Conservation (phyloP, 2,888 invertebrate genomes). For the Cynaeus angustus region DNA sequence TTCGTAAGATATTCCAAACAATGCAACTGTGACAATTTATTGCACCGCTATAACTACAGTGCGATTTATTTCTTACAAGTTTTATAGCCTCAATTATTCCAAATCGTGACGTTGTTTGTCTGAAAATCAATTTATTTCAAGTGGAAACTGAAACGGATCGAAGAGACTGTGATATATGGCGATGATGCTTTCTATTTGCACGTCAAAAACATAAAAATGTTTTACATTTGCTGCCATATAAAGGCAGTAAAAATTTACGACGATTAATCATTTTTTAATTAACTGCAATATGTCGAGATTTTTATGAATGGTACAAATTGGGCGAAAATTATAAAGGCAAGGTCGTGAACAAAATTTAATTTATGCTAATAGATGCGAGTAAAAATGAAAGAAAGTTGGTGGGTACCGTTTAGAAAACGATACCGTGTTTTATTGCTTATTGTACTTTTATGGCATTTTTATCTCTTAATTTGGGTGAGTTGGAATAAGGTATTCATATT, state of each 20-base stretch:
- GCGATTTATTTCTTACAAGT: slow-evolving; percentile 13
- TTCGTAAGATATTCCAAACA: slow-evolving; percentile 11
- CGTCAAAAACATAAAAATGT: slow-evolving; percentile 15
- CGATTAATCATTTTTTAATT: slow-evolving; percentile 9
- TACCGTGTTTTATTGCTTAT: too few relatives aligned
- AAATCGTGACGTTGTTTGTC: slow-evolving; percentile 23
- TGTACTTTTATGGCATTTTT: not conserved
- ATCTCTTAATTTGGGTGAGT: not conserved
- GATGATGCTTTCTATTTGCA: slow-evolving; percentile 36
- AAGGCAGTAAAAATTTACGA: not conserved
- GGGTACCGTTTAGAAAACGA: not conserved
- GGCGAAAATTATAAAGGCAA: not conserved
- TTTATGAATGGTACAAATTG: slow-evolving; percentile 2
- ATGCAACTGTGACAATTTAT: slow-evolving; percentile 24
- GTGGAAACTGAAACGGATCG: slow-evolving; percentile 17
- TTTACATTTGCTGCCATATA: not conserved
- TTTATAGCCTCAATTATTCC: slow-evolving; percentile 16
- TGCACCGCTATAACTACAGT: not conserved
- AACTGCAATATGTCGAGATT: not conserved
- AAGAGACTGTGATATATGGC: slow-evolving; percentile 9
- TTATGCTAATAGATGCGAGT: not conserved
- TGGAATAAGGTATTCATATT: too few relatives aligned
- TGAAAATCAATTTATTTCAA: slow-evolving; percentile 13
- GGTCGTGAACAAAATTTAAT: not conserved
- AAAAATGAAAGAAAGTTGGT: not conserved